phyloP scores from a whole-genome alignment of 2,888 invertebrate genomes.

The Oligia strigilis region DNA sequence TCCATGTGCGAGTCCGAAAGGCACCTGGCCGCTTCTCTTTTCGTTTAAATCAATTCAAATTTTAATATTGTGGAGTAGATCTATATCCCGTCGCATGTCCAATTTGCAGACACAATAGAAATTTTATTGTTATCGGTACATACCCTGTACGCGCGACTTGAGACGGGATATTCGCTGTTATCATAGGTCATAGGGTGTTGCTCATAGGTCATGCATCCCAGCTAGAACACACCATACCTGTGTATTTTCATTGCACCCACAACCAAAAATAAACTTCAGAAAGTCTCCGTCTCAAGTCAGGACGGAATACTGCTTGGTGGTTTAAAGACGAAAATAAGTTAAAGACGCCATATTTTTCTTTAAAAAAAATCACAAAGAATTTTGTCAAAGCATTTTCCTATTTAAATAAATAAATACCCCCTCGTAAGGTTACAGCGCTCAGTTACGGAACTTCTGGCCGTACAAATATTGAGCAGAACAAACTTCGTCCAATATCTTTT shows the following conservation, averaged over 20 bases:
- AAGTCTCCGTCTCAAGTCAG: neutral
- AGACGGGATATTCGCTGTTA: too few relatives aligned
- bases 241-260: too few relatives aligned
- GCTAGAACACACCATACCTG: neutral
- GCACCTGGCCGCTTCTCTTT: too few relatives aligned
- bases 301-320: too few relatives aligned
- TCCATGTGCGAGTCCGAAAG: neutral
- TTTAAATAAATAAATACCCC: constrained; percentile 31
- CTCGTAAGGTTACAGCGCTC: constrained; percentile 14
- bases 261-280: neutral
- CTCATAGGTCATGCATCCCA: neutral
- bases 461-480: constrained; percentile 43
- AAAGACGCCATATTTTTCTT: neutral
- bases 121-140: too few relatives aligned
- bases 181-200: too few relatives aligned
- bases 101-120: too few relatives aligned
- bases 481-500: constrained; percentile 55
- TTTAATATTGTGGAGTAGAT: neutral
- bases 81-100: too few relatives aligned
- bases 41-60: too few relatives aligned
- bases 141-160: too few relatives aligned
- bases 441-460: constrained; percentile 26
- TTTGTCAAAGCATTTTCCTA: neutral
- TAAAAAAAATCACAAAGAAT: neutral
- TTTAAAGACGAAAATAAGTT: neutral